phyloP scores from a whole-genome alignment of 2,888 invertebrate species.

The Frankliniella intonsa region DNA sequence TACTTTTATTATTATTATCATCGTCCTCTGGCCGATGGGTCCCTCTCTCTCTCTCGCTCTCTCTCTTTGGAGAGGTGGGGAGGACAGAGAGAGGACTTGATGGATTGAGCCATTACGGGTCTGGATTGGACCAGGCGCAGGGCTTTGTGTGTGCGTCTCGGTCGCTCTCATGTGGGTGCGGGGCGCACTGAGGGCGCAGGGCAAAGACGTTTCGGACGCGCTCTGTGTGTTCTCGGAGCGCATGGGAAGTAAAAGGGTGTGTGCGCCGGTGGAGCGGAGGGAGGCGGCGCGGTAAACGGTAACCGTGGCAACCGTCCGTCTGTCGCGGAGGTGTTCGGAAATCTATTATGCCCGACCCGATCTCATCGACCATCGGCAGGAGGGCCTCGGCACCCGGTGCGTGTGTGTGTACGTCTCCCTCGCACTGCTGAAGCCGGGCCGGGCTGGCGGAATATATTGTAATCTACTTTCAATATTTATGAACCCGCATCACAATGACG shows the following conservation, averaged over 20 bases:
- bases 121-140: constrained; percentile 4
- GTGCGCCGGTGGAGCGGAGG: too few relatives aligned
- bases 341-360: neutral
- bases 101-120: constrained; percentile 19
- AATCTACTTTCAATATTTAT: constrained; percentile 27
- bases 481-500: constrained; percentile 26
- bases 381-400: neutral
- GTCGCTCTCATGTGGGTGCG: neutral
- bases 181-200: too few relatives aligned
- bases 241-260: too few relatives aligned
- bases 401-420: constrained; percentile 3
- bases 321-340: neutral
- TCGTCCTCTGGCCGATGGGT: too few relatives aligned
- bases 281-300: neutral
- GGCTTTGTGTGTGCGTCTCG: neutral
- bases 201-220: too few relatives aligned
- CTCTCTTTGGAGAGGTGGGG: neutral
- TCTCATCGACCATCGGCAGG: neutral
- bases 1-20: too few relatives aligned
- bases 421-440: neutral
- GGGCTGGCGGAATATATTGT: constrained; percentile 20
- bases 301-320: neutral
- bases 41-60: neutral
- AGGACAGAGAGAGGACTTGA: neutral
- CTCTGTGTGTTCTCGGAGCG: too few relatives aligned